These are phyloP conservation scores for Epirrhoe alternata DNA, from an alignment of 2,888 invertebrate species.

Conservation along the genomic window DNA sequence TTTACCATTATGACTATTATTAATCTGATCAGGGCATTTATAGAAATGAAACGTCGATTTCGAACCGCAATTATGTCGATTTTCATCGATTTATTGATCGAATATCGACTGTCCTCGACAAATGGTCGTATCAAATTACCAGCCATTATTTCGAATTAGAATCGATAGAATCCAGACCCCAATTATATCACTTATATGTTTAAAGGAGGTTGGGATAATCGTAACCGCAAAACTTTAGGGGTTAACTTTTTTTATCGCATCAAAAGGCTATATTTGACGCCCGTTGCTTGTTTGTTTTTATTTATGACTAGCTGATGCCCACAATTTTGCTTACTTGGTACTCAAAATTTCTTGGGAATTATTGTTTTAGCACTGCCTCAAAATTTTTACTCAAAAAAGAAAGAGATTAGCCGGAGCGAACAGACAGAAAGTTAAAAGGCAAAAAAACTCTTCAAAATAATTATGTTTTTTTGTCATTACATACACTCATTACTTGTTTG, in stretches of 20 bases:
- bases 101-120: conserved; percentile 84
- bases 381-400: too few relatives aligned
- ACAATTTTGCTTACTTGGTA: too few relatives aligned
- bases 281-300: conserved; percentile 53
- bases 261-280: conserved; percentile 49
- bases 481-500: conserved; percentile 47
- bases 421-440: too few relatives aligned
- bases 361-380: too few relatives aligned
- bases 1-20: conserved; percentile 82
- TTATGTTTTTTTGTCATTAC: too few relatives aligned
- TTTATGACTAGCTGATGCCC: conserved; percentile 34
- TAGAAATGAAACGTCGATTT: conserved; percentile 84
- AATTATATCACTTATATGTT: conserved; percentile 86
- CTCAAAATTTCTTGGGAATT: too few relatives aligned
- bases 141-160: conserved; percentile 84
- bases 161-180: conserved; percentile 82
- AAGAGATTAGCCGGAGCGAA: too few relatives aligned
- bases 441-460: too few relatives aligned
- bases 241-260: conserved; percentile 47
- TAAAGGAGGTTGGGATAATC: conserved; percentile 82
- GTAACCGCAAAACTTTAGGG: conserved; percentile 70
- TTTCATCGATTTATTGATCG: conserved; percentile 85
- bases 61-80: conserved; percentile 79
- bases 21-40: conserved; percentile 83
- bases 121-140: conserved; percentile 82